These are phyloP conservation scores for Dasypolia templi DNA, from an alignment of 2,888 invertebrate genomes.

Conservation along the genomic window DNA sequence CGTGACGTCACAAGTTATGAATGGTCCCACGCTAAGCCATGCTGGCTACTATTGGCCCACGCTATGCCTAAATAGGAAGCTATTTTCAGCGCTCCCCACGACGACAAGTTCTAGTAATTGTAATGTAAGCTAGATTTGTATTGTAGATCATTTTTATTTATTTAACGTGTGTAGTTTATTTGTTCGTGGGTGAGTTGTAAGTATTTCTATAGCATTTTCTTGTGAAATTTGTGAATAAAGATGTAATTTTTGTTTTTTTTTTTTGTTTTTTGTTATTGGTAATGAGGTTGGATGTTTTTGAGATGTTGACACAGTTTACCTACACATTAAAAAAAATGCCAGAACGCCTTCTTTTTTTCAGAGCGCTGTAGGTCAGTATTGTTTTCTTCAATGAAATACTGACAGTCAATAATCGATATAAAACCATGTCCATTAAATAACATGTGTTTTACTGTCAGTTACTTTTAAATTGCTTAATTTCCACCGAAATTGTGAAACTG, in stretches of 20 bases:
- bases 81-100: conserved; percentile 29
- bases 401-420: not conserved
- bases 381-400: not conserved
- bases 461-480: not conserved
- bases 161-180: not conserved
- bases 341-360: too few relatives aligned
- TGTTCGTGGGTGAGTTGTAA: conserved; percentile 10
- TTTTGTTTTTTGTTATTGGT: not conserved
- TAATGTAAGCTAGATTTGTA: conserved; percentile 16
- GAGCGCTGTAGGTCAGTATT: not conserved
- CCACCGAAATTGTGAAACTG: not conserved
- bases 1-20: conserved; percentile 46
- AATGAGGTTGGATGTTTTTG: not conserved
- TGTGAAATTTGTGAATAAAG: not conserved
- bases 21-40: conserved; percentile 39
- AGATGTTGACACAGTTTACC: not conserved
- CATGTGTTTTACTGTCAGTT: not conserved
- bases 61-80: not conserved
- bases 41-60: conserved; percentile 3
- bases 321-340: too few relatives aligned
- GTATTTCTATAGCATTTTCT: not conserved
- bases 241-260: too few relatives aligned
- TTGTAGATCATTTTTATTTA: conserved; percentile 1
- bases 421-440: not conserved
- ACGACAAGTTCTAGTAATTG: conserved; percentile 11